A percentile compares a stretch with the other conserved stretches of the same genome.
phyloP scores from a whole-genome alignment of 64 coral and sea anemone species.

The Montipora cactus region DNA sequence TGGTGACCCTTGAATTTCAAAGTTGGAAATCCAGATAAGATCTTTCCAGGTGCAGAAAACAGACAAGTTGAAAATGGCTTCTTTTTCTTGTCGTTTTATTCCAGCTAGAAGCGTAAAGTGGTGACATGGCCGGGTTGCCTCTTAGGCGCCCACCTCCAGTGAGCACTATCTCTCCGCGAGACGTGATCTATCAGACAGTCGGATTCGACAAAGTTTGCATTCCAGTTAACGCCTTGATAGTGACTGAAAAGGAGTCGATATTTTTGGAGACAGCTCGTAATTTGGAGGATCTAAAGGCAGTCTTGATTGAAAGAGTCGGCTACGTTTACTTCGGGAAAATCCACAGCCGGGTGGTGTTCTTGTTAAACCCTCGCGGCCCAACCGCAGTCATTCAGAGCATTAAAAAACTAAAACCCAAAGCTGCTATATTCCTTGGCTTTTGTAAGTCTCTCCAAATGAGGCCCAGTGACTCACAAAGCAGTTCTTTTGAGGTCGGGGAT shows the following conservation, averaged over 20 bases:
- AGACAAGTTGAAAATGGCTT: too few relatives aligned
- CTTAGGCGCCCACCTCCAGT: constrained; percentile 5
- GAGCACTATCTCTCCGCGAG: neutral
- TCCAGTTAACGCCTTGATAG: constrained; percentile 6
- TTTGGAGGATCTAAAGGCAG: constrained; percentile 31
- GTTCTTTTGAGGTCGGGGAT: constrained; percentile 4
- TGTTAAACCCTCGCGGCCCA: constrained; percentile 15
- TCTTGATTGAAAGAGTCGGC: constrained; percentile 1
- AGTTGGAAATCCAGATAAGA: too few relatives aligned
- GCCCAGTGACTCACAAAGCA: neutral
- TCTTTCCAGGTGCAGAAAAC: too few relatives aligned
- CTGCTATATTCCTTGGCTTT: constrained; percentile 28
- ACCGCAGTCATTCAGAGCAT: constrained; percentile 8
- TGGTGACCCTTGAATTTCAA: too few relatives aligned
- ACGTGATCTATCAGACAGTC: constrained; percentile 11
- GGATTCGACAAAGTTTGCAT: constrained; percentile 13
- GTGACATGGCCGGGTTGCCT: neutral
- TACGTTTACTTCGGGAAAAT: constrained; percentile 50
- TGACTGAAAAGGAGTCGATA: constrained; percentile 34
- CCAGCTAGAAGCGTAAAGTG: neutral
- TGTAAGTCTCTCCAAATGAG: neutral
- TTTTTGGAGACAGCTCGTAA: constrained; percentile 2
- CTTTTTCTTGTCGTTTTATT: neutral
- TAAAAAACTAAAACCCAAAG: neutral
- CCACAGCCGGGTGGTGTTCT: neutral